Conservation (phyloP, 2,888 invertebrate genomes). For the Tortrix viridana region DNA sequence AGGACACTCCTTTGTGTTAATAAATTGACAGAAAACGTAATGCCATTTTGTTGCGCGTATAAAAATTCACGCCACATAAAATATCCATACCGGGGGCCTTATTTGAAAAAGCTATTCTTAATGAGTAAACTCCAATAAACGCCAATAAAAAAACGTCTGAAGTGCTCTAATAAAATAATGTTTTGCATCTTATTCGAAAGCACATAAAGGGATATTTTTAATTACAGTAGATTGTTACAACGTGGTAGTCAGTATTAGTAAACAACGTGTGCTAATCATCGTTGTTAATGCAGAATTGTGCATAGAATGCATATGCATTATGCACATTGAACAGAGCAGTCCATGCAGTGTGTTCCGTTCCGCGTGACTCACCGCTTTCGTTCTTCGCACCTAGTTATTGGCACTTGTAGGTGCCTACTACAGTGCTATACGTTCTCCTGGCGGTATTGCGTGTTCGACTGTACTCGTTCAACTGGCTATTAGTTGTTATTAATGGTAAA, state of each 20-base stretch:
- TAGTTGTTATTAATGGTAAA: constrained; percentile 16
- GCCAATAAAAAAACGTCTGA: too few species aligned
- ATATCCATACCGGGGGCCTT: too few species aligned
- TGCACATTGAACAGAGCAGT: constrained; percentile 46
- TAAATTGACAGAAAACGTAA: too few species aligned
- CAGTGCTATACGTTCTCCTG: constrained; percentile 40
- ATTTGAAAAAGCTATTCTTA: too few species aligned
- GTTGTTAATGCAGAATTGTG: constrained; percentile 45
- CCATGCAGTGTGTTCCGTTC: constrained; percentile 54
- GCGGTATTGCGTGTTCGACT: constrained; percentile 20
- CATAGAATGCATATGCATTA: constrained; percentile 47
- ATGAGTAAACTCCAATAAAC: too few species aligned
- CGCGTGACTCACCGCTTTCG: constrained; percentile 74
- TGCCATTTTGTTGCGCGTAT: too few species aligned
- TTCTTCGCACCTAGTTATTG: constrained; percentile 65
- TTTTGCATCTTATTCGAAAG: too few species aligned
- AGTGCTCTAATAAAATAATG: too few species aligned
- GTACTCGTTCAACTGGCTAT: constrained; percentile 17
- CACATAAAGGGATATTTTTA: too few species aligned
- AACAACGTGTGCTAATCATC: constrained; percentile 30
- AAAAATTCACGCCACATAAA: too few species aligned
- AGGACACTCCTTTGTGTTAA: too few species aligned
- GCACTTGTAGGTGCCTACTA: constrained; percentile 40
- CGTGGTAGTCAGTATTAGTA: constrained; percentile 25
- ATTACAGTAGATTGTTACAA: constrained; percentile 23